Base-by-base conservation (phyloP, 2,888 invertebrate species). In the Acleris literana region DNA sequence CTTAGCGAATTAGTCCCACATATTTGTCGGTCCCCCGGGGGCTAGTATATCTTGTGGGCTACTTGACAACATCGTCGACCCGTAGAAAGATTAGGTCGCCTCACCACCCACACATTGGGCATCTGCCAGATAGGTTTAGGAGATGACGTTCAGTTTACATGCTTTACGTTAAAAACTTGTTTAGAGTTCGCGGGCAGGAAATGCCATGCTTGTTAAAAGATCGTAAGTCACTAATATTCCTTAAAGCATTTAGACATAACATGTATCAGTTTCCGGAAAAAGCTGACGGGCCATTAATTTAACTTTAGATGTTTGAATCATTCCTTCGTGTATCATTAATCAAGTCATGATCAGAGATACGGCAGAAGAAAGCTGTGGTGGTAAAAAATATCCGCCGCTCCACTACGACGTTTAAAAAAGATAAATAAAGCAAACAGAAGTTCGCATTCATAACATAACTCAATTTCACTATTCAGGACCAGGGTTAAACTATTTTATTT, bases 41-140 rank as follows among this genome's bases (percentile, higher is more conserved):
- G 54, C 44, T 25, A 58, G 20, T 39, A 20, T 57, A 25, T n/a
- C 3, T 46, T 25, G 9, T 22, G n/a, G 46, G 9, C 44, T 20
- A 49, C 48, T 9, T 48, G 33, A 49, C 58, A 49, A 49, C 48
- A n/a, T 16, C 44, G 44, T 5, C 25, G 17, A 29, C 44, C 20
- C 46, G 54, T n/a, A 51, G 51, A 62, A 20, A 61, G 61, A 57
- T 65, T 39, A 18, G 57, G 52, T 49, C 56, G 54, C 9, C 13
- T 39, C 25, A 48, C 20, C 65, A 56, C 66, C 66, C 62, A 66
- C 66, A 33, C 39, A 18, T 57, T 66, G 66, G 66, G 66, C 11
- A 18, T 16, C 9, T 57, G 66, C 66, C 66, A 66, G 62, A 53
- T 33, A 11, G 20, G 52, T 52, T 49, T 44, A 55, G 18, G 33